Percentiles rank a stretch among this genome's conserved stretches.
These are phyloP conservation scores for Paracyclopina nana DNA, from an alignment of 1,140 invertebrate species.

Conservation along the genomic window DNA sequence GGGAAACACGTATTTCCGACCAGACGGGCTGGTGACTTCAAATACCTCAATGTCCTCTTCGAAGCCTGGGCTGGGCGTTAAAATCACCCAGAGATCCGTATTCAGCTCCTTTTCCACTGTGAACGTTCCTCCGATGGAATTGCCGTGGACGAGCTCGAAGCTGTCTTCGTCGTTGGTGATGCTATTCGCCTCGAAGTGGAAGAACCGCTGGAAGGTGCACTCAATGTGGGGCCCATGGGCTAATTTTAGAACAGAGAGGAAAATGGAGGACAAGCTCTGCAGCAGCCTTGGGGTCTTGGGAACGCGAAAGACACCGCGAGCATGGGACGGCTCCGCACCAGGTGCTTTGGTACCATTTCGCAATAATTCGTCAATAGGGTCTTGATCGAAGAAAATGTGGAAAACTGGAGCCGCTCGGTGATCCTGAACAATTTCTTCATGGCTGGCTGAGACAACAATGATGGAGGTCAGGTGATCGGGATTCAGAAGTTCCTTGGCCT, in stretches of 20 bases:
- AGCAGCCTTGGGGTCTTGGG: too few relatives aligned
- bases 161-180: conserved; percentile 6
- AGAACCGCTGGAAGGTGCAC: neutral
- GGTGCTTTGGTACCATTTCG: neutral
- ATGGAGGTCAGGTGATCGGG: neutral
- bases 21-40: conserved; percentile 14
- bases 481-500: neutral
- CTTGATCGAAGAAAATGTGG: too few relatives aligned
- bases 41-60: neutral
- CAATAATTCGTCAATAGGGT: too few relatives aligned
- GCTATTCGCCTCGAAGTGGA: neutral
- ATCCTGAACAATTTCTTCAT: too few relatives aligned
- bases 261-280: neutral
- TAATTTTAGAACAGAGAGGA: too few relatives aligned
- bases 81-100: neutral
- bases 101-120: neutral
- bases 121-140: neutral
- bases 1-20: conserved; percentile 12
- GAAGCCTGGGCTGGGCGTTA: neutral
- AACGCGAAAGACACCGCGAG: neutral
- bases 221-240: neutral
- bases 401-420: too few relatives aligned
- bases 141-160: neutral
- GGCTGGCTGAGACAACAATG: too few relatives aligned
- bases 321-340: neutral